A percentile compares a stretch with the other conserved stretches of the same genome.
Conservation (phyloP, 2,888 invertebrate genomes). For the Netelia virgata region DNA sequence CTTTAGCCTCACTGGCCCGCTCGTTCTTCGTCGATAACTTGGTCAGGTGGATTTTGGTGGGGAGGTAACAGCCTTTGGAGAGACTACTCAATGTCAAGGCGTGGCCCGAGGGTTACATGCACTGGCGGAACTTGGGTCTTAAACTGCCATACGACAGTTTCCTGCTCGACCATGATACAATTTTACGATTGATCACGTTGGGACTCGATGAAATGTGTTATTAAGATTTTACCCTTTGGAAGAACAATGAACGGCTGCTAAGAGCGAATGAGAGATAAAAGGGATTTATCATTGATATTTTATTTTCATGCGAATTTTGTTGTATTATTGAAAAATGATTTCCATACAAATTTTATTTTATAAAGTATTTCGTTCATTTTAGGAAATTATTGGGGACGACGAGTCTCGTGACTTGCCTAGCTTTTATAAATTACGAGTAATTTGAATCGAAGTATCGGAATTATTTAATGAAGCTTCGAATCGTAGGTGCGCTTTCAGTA, state of each 20-base stretch:
- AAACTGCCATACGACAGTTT: neutral
- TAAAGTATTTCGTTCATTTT: too few relatives aligned
- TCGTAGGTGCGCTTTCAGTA: too few relatives aligned
- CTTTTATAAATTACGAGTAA: too few relatives aligned
- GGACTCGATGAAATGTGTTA: neutral
- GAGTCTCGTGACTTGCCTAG: too few relatives aligned
- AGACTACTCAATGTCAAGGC: conserved; percentile 58
- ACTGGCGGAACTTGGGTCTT: conserved; percentile 1
- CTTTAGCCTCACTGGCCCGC: conserved; percentile 9
- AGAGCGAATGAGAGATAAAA: neutral
- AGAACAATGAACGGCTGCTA: conserved; percentile 1
- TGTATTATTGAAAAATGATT: too few relatives aligned
- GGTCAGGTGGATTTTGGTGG: conserved; percentile 42
- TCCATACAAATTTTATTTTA: too few relatives aligned
- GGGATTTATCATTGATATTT: neutral
- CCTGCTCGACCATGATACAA: neutral
- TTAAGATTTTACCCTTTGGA: neutral
- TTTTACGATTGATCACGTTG: conserved; percentile 5
- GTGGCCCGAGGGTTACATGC: conserved; percentile 1
- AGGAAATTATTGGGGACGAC: too few relatives aligned
- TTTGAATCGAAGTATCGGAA: too few relatives aligned
- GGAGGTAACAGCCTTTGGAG: neutral
- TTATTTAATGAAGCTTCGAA: too few relatives aligned
- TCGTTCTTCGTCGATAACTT: conserved; percentile 34
- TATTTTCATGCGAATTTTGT: too few relatives aligned